Conservation (phyloP, 2,113 vertebrate genomes). For the Carlito syrichta region DNA sequence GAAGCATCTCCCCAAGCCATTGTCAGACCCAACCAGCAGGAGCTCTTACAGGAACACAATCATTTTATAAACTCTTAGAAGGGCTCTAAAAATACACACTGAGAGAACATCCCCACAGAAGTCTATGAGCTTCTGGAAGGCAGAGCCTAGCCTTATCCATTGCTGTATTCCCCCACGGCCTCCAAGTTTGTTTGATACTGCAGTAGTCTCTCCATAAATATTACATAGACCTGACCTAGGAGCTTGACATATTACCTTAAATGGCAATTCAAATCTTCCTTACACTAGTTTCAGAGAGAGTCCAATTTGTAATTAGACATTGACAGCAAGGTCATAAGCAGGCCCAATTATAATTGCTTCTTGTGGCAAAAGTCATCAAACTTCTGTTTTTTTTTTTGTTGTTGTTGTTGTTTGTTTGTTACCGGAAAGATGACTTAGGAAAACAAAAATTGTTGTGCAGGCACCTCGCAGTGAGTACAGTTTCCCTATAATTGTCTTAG, state of each 20-base stretch:
- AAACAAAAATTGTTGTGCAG: constrained; percentile 34
- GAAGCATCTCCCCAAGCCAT: neutral
- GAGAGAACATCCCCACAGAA: neutral
- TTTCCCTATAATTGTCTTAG: constrained; percentile 78
- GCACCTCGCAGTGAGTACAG: constrained; percentile 43
- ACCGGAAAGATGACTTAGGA: neutral
- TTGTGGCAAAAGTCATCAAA: constrained; percentile 19
- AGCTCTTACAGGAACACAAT: neutral
- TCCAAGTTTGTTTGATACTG: too few species aligned
- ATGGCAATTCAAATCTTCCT: neutral
- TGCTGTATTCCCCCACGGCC: rapidly evolving
- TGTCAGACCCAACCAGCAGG: neutral
- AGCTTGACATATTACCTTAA: neutral
- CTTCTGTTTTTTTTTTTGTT: neutral
- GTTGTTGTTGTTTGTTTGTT: neutral
- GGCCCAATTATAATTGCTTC: neutral
- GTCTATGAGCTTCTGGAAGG: neutral
- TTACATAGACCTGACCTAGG: neutral
- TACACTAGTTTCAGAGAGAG: neutral
- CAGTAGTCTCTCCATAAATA: neutral
- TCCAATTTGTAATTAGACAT: neutral
- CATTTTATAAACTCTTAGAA: neutral
- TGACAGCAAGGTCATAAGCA: neutral
- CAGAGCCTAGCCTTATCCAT: neutral
- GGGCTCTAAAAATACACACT: neutral